Base-by-base conservation (phyloP, 2,113 vertebrate genomes). In the Sterrhoptilus dennistouni region DNA sequence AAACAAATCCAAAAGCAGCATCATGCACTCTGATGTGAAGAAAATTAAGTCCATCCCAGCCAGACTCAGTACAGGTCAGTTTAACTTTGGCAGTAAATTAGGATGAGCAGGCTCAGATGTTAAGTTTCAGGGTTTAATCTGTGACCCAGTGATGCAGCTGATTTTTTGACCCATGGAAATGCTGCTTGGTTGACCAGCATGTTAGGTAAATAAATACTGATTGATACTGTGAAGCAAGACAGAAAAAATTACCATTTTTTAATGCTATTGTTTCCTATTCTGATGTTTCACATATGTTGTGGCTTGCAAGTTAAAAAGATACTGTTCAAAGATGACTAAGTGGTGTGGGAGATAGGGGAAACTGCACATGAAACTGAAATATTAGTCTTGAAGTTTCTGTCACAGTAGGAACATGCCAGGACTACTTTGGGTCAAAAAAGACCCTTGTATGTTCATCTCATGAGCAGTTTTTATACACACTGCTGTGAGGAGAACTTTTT, bases 231-330 rank as follows among this genome's bases (percentile, higher is more conserved):
- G 52, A 25, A 76, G 27, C 65, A 74, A 49, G 38, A 63, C 66
- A 85, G 63, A 69, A 93, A 92, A 91, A 91, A 95, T 84, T 94
- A 87, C 25, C 7, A 27, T 89, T 95, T 82, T 50, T 88, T 82
- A 64, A 90, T 95, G 25, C 21, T 66, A 6, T 83, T 87, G 16
- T n/a, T 74, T 83, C 56, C 29, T 5, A 18, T 87, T 92, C 64
- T 91, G 59, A 83, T 90, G 50, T 90, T 91, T 87, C 56, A 50
- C 18, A 49, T 60, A 80, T 12, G 42, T 93, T 86, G n/a, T 77
- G 72, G 64, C 44, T 44, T 88, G 44, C 56, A 91, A 85, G 9
- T 47, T 69, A 75, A 61, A 47, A 76, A 47, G 19, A 49, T 70
- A 44, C 2, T 83, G 8, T 84, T 61, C 36, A 33, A 63, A 78